Evolutionary conservation across 2,113 vertebrate genomes (phyloP).

Genomic region (Dipodomys spectabilis): DNA sequence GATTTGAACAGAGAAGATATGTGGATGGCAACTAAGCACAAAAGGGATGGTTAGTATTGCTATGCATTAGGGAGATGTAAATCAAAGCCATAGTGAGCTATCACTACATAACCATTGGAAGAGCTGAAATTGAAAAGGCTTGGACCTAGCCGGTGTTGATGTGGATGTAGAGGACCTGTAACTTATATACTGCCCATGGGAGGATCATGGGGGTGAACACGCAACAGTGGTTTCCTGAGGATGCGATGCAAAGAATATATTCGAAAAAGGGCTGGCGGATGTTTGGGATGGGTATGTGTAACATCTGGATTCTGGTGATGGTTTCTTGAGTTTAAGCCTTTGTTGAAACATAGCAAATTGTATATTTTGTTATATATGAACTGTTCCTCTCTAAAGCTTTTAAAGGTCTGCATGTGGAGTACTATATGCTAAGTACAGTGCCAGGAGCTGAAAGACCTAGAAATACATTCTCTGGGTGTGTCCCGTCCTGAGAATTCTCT

Average conservation of each 20-base stretch:
- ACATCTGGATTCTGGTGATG: not conserved
- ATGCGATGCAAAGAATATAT: not conserved
- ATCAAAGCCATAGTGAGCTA: not conserved
- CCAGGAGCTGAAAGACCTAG: not conserved
- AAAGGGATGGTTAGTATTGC: not conserved
- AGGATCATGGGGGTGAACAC: not conserved
- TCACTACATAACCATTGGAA: accelerated
- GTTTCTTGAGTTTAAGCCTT: not conserved
- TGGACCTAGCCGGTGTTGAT: accelerated
- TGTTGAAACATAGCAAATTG: not conserved
- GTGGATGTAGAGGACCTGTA: not conserved
- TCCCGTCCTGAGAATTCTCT: not conserved
- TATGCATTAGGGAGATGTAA: not conserved
- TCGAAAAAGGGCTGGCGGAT: not conserved
- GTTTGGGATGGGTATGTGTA: not conserved
- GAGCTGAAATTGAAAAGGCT: not conserved
- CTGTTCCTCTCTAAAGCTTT: too few relatives aligned
- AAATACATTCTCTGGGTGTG: not conserved
- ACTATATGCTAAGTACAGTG: not conserved
- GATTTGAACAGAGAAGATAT: conserved; percentile 1
- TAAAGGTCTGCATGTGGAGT: not conserved
- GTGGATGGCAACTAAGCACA: not conserved
- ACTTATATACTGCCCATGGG: not conserved
- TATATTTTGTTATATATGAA: not conserved
- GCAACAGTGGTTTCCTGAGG: not conserved